Evolutionary conservation across 1,140 invertebrate genomes (phyloP).

Genomic region (Lepidurus arcticus): DNA sequence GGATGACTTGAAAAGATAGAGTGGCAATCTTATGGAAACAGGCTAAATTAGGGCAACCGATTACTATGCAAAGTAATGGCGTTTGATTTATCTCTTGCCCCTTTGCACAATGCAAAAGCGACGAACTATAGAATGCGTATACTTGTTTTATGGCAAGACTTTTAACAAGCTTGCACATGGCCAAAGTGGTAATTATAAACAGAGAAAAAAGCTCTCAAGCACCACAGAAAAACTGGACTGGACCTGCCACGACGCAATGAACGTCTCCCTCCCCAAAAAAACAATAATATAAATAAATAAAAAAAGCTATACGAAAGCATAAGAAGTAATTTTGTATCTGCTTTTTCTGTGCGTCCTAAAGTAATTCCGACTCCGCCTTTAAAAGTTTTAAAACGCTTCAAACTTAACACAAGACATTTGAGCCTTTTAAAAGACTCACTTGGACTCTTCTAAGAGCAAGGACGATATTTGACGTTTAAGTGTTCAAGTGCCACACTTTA

Average conservation of each 20-base stretch:
- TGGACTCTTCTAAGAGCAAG: too few species aligned
- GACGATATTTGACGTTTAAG: background rate
- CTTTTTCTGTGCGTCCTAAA: too few species aligned
- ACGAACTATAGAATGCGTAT: background rate
- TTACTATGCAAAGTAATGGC: constrained; percentile 2
- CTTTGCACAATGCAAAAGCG: background rate
- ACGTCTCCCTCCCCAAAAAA: background rate
- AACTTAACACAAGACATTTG: too few species aligned
- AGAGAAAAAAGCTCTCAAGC: background rate
- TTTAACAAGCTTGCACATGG: background rate
- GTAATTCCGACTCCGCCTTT: too few species aligned
- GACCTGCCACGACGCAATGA: constrained; percentile 8
- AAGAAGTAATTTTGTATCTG: too few species aligned
- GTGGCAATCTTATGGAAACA: background rate
- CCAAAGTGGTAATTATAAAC: constrained; percentile 16
- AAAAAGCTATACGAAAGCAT: background rate
- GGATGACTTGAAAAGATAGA: background rate
- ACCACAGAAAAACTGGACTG: background rate
- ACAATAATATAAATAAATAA: background rate
- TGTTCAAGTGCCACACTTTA: background rate
- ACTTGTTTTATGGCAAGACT: background rate
- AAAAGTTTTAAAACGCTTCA: too few species aligned
- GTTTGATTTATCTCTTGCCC: constrained; percentile 7
- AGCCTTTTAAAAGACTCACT: too few species aligned
- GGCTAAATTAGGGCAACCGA: constrained; percentile 10